These are phyloP conservation scores for Okamejei kenojei DNA, from an alignment of 2,797 vertebrate genomes.

Conservation along the genomic window DNA sequence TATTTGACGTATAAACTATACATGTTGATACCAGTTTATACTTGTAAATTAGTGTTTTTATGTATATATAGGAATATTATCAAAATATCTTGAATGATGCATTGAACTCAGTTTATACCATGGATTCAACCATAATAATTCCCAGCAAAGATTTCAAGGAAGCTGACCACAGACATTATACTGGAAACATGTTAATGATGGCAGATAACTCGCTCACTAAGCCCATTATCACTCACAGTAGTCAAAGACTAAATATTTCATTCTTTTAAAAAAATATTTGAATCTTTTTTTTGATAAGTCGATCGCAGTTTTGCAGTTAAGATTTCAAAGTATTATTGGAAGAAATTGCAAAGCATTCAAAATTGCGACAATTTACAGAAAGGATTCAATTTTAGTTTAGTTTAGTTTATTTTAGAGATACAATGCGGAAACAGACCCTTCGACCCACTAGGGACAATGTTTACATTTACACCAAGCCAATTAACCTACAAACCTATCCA, in stretches of 20 bases:
- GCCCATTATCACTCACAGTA: neutral
- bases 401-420: no score
- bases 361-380: slow-evolving; percentile 80
- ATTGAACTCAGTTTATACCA: neutral
- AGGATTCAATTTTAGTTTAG: slow-evolving; percentile 40
- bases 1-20: no score
- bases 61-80: neutral
- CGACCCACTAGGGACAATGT: no score
- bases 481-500: no score
- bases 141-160: neutral
- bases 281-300: neutral
- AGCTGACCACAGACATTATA: no score
- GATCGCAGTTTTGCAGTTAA: neutral
- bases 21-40: no score
- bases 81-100: neutral
- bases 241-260: neutral
- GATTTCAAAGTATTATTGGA: slow-evolving; percentile 55
- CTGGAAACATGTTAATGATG: neutral
- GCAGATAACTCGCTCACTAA: neutral
- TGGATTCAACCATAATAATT: neutral
- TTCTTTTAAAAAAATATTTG: neutral
- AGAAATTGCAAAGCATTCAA: slow-evolving; percentile 58
- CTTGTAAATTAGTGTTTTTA: neutral
- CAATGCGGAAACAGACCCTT: no score
- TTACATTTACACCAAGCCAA: no score